Percentiles rank a stretch among this genome's conserved stretches.
These are phyloP conservation scores for Ispidina picta DNA, from an alignment of 2,797 vertebrate species.

Conservation along the genomic window DNA sequence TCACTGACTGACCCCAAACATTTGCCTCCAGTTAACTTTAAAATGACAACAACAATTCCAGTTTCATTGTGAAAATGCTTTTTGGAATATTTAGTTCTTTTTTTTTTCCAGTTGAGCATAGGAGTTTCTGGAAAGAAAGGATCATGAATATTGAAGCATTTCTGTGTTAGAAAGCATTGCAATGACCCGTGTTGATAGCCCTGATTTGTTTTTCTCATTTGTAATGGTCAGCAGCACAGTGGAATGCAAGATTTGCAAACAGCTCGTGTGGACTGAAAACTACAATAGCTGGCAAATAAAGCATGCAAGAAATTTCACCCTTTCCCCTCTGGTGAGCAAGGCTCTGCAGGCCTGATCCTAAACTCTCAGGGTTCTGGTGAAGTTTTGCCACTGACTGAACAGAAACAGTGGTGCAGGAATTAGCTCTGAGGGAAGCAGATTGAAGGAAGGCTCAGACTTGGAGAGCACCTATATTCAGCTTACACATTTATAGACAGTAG, in stretches of 20 bases:
- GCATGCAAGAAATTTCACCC: not conserved
- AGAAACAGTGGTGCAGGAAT: not conserved
- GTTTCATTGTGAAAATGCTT: not conserved
- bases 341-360: not conserved
- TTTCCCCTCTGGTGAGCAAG: not conserved
- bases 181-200: not conserved
- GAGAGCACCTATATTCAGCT: not conserved
- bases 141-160: not conserved
- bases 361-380: not conserved
- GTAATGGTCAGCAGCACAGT: not conserved
- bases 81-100: not conserved
- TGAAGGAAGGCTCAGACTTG: not conserved
- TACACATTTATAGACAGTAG: not conserved
- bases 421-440: not conserved
- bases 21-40: not conserved
- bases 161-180: not conserved
- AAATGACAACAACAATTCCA: not conserved
- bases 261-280: not conserved
- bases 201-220: not conserved
- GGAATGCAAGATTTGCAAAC: not conserved
- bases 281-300: not conserved
- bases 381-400: not conserved
- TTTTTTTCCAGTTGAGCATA: accelerated
- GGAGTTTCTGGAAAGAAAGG: not conserved
- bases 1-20: not conserved